Percentiles rank a stretch among this genome's conserved stretches.
Conservation (phyloP, 2,888 invertebrate genomes). For the Diogma glabrata region DNA sequence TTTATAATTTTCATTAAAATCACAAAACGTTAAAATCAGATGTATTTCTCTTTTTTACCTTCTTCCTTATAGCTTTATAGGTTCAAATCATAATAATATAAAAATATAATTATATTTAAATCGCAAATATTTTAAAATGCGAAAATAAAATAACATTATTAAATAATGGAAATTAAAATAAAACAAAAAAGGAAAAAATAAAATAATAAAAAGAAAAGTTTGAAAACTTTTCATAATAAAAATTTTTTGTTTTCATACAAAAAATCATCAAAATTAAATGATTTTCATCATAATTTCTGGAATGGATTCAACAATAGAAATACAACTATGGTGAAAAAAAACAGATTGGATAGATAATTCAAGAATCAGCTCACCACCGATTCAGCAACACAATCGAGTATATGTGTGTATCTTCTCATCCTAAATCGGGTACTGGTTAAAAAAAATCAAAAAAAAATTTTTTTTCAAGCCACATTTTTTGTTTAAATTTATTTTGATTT, state of each 20-base stretch:
- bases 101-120: conserved; percentile 6
- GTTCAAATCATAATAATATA: background rate
- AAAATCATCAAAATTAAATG: too few relatives aligned
- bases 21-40: conserved; percentile 9
- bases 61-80: conserved; percentile 8
- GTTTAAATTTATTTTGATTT: conserved; percentile 4
- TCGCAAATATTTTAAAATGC: too few relatives aligned
- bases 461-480: background rate
- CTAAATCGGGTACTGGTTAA: conserved; percentile 7
- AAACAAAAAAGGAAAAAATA: background rate
- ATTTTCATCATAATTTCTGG: too few relatives aligned
- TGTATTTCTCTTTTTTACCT: conserved; percentile 8
- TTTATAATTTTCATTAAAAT: too few relatives aligned
- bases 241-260: too few relatives aligned
- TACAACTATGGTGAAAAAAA: too few relatives aligned
- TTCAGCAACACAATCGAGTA: background rate
- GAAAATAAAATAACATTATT: too few relatives aligned
- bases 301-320: too few relatives aligned
- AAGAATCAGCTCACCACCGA: conserved; percentile 2
- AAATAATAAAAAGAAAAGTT: background rate
- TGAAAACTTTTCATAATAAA: too few relatives aligned
- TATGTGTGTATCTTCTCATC: background rate
- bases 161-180: conserved; percentile 4
- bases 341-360: conserved; percentile 1
- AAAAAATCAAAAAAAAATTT: conserved; percentile 5